Evolutionary conservation across 2,888 invertebrate species (phyloP).

Genomic region (Drosophila merina): DNA sequence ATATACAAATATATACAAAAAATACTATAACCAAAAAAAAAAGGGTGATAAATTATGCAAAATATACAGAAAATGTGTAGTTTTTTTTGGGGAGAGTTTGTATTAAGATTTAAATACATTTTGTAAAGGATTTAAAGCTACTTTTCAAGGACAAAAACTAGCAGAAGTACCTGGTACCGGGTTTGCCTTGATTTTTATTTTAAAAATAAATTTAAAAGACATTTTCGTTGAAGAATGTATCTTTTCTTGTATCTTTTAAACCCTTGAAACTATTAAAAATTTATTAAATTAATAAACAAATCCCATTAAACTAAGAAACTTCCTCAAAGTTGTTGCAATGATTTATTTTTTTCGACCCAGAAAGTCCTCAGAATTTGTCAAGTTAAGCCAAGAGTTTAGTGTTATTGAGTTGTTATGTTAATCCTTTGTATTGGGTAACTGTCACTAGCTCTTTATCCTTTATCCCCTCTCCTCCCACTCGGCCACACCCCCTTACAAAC

Average conservation of each 20-base stretch:
- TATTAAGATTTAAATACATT: neutral
- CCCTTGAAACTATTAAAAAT: neutral
- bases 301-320: neutral
- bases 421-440: constrained; percentile 32
- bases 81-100: neutral
- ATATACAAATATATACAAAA: neutral
- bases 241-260: neutral
- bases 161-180: too few species aligned
- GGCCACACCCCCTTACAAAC: neutral
- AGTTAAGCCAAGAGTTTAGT: neutral
- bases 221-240: too few species aligned
- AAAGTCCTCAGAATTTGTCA: neutral
- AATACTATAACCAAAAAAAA: constrained; percentile 14
- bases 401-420: constrained; percentile 32
- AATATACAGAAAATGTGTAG: neutral
- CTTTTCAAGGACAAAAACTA: neutral
- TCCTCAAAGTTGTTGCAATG: neutral
- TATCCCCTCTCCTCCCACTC: neutral
- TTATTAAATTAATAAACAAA: neutral
- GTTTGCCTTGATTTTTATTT: neutral
- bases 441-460: constrained; percentile 8
- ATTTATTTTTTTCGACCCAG: neutral
- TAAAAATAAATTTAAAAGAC: neutral
- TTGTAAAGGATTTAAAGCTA: neutral
- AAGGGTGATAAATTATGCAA: constrained; percentile 64